These are phyloP conservation scores for Calosoma granatense DNA, from an alignment of 1,140 invertebrate genomes.

Conservation along the genomic window DNA sequence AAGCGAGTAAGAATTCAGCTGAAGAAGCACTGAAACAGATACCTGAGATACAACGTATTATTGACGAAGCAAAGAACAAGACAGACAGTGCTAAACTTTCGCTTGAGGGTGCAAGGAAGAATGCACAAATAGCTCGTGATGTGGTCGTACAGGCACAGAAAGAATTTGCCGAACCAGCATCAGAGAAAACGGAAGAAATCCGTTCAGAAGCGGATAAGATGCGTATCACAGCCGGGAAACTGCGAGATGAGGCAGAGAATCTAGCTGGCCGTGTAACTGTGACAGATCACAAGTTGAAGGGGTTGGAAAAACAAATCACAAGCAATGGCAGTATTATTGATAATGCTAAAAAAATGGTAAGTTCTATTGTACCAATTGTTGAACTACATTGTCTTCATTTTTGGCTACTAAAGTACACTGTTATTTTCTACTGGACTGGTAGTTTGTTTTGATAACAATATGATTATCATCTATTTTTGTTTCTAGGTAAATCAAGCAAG, in stretches of 20 bases:
- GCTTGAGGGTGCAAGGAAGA: constrained; percentile 60
- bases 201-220: constrained; percentile 64
- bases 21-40: constrained; percentile 50
- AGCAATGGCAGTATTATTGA: constrained; percentile 63
- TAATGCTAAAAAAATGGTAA: constrained; percentile 56
- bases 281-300: constrained; percentile 56
- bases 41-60: constrained; percentile 42
- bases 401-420: neutral
- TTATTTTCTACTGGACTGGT: constrained; percentile 8
- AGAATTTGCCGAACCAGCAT: constrained; percentile 59
- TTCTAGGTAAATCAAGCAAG: constrained; percentile 80
- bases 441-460: too few relatives aligned
- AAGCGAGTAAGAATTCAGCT: constrained; percentile 61
- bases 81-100: constrained; percentile 60
- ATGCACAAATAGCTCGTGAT: constrained; percentile 64
- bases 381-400: neutral
- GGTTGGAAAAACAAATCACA: constrained; percentile 61
- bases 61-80: constrained; percentile 45
- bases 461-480: constrained; percentile 25
- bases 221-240: constrained; percentile 57
- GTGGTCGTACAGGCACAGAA: constrained; percentile 69
- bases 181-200: constrained; percentile 65
- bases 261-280: constrained; percentile 58
- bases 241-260: constrained; percentile 67
- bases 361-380: constrained; percentile 11